A percentile compares a stretch with the other conserved stretches of the same genome.
Conservation (phyloP, 2,888 invertebrate species). For the Marasmarcha lunaedactyla region DNA sequence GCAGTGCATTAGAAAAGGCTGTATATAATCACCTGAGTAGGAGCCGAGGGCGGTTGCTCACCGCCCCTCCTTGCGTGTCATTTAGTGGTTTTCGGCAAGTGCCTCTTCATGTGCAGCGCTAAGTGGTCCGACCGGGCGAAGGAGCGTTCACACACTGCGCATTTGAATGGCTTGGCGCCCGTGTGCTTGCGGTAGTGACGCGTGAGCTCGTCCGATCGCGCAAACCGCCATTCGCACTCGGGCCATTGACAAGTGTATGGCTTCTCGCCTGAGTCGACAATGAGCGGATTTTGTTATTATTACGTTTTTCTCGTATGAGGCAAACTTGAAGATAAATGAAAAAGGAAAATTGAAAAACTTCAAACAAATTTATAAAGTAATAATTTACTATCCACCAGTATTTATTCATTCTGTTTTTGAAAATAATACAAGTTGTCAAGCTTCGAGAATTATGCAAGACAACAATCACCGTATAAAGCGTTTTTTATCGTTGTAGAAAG, state of each 20-base stretch:
- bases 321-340: no score
- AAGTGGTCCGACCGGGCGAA: slow-evolving; percentile 96
- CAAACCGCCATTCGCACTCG: slow-evolving; percentile 97
- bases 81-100: slow-evolving; percentile 89
- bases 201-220: slow-evolving; percentile 94
- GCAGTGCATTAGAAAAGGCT: no score
- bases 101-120: slow-evolving; percentile 96
- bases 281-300: slow-evolving; percentile 1
- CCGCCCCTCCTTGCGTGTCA: slow-evolving; percentile 68
- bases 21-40: slow-evolving; percentile 12
- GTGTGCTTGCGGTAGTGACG: slow-evolving; percentile 97
- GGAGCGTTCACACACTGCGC: slow-evolving; percentile 93
- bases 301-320: no score
- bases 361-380: no score
- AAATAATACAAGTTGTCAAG: no score
- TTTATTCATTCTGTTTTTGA: no score
- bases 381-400: no score
- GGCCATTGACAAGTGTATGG: slow-evolving; percentile 98
- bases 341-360: no score
- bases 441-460: no score
- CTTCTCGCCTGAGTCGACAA: slow-evolving; percentile 86
- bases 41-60: slow-evolving; percentile 48
- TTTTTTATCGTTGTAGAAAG: no score
- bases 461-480: no score
- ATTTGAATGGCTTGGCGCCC: slow-evolving; percentile 97